Evolutionary conservation across 1,140 invertebrate genomes (phyloP).

Genomic region (Laupala kohalensis): DNA sequence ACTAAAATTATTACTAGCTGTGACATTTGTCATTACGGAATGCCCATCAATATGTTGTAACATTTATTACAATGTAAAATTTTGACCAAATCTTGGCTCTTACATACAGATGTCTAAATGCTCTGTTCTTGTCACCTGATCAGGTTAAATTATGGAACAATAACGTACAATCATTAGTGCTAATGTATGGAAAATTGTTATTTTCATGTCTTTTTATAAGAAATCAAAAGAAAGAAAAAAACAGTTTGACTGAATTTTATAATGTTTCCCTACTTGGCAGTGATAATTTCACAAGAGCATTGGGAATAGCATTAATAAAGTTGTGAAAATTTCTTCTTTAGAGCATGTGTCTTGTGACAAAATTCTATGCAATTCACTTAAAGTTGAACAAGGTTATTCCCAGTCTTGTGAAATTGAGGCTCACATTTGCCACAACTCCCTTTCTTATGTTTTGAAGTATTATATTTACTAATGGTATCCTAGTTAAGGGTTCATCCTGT

Average conservation of each 20-base stretch:
- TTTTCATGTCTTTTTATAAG: conserved; percentile 12
- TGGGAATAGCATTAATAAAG: neutral
- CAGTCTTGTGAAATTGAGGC: neutral
- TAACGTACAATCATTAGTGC: conserved; percentile 14
- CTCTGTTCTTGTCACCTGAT: neutral
- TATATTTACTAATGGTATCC: conserved; percentile 10
- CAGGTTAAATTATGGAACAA: conserved; percentile 10
- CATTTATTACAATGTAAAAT: neutral
- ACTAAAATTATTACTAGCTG: too few species aligned
- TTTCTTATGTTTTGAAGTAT: conserved; percentile 1
- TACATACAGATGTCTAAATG: neutral
- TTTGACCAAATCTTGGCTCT: neutral
- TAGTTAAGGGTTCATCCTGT: conserved; percentile 7
- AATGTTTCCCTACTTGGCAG: neutral
- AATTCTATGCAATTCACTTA: neutral
- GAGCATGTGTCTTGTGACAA: too few species aligned
- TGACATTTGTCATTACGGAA: too few species aligned
- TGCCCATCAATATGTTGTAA: neutral
- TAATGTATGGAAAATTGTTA: conserved; percentile 11
- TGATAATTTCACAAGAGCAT: neutral
- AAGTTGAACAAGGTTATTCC: neutral
- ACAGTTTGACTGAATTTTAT: conserved; percentile 3
- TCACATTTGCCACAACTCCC: neutral
- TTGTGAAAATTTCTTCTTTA: too few species aligned
- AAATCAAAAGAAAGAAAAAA: neutral